Base-by-base conservation (phyloP, 2,797 vertebrate genomes). In the Crax fasciolata region DNA sequence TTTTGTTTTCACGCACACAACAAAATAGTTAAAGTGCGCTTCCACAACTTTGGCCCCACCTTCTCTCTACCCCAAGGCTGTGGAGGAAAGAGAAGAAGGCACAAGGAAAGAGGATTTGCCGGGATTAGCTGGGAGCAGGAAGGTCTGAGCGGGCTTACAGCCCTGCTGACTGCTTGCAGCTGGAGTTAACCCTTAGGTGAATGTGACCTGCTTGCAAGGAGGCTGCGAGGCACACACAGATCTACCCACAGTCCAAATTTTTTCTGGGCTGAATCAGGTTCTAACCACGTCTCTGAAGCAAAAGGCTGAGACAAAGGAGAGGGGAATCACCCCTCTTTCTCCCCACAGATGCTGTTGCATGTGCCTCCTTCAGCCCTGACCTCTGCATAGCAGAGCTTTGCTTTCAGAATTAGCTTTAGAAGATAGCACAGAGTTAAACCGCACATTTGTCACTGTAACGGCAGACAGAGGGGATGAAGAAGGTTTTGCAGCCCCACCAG, bases 21-120 rank as follows among this genome's bases (percentile, higher is more conserved):
- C 7, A 51, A 79, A 87, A 58, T 4, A 9, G 30, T 35, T 59
- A 5, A 73, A 66, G 3, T 1, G 4, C 44, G 3, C 7, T 89
- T 48, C 55, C 1, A 0, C 28, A 84, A 43, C 7, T 32, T 79
- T 5, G n/a, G 4, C 55, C 59, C 77, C 71, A 85, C 38, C 66
- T 83, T n/a, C 51, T 54, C 91, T 91, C 79, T 49, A 83, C 30
- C 44, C 17, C 21, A 54, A 84, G 54, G 46, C 54, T 71, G 35
- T 21, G 32, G 61, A 83, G 79, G 63, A 65, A 90, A 82, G 5
- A 48, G 54, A 59, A 71, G 48, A 89, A 92, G 72, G 84, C 63
- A 80, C 3, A n/a, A 6, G 13, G 57, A 82, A 95, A 95, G 94
- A 89, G 78, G 95, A 96, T 94, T 94, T 94, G 61, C 44, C 41